A percentile compares a stretch with the other conserved stretches of the same genome.
These are phyloP conservation scores for Hecatera dysodea DNA, from an alignment of 2,888 invertebrate genomes.

Conservation along the genomic window DNA sequence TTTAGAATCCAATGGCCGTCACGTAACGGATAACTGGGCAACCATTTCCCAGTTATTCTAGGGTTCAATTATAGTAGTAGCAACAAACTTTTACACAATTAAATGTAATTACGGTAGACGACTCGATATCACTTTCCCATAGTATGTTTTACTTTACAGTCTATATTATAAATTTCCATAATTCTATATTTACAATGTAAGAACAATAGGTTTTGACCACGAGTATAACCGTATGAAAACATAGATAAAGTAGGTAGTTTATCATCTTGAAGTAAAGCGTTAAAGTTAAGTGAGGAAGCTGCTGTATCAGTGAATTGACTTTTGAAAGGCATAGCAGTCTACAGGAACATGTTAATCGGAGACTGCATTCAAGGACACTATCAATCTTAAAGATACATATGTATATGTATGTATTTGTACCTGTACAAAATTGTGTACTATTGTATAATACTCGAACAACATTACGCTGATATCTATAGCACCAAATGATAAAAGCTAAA, in stretches of 20 bases:
- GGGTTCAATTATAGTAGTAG: not conserved
- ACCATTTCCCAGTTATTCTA: constrained; percentile 26
- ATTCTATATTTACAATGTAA: constrained; percentile 37
- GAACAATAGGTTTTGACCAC: constrained; percentile 39
- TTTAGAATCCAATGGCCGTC: constrained; percentile 47
- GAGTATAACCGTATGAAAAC: constrained; percentile 12
- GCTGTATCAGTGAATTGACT: not conserved
- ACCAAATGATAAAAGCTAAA: not conserved
- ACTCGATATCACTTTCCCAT: constrained; percentile 25
- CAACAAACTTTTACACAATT: not conserved
- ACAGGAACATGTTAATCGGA: not conserved
- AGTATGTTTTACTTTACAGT: constrained; percentile 16
- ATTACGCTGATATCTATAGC: not conserved
- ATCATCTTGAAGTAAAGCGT: not conserved
- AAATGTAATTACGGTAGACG: constrained; percentile 1
- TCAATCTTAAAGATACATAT: not conserved
- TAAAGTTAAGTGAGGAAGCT: not conserved
- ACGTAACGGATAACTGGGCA: constrained; percentile 39
- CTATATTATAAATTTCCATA: no score
- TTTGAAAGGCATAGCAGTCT: not conserved
- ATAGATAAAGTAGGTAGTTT: not conserved
- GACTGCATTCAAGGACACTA: not conserved
- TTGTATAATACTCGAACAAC: not conserved
- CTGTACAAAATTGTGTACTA: not conserved
- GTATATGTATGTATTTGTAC: no score